A percentile compares a stretch with the other conserved stretches of the same genome.
These are phyloP conservation scores for human (Homo sapiens) DNA, from an alignment of 2,113 vertebrate genomes.

Conservation along the genomic window GRCh38 chr2:181901001-181901500, in stretches of 20 bases:
- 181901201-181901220: not conserved
- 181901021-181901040: not conserved
- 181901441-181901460: not conserved
- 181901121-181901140: not conserved
- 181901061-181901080: conserved; percentile 18
- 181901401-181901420: not conserved
- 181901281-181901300: conserved; percentile 10
- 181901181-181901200: not conserved
- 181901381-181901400: not conserved
- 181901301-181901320: not conserved
- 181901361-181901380: not conserved
- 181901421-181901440: conserved; percentile 6
- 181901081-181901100: not conserved
- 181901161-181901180: conserved; percentile 30
- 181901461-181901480: not conserved
- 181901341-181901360: not conserved
- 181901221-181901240: conserved; percentile 24
- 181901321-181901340: not conserved
- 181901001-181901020: not conserved
- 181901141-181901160: not conserved
- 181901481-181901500: not conserved
- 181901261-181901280: not conserved
- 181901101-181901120: not conserved
- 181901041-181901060: not conserved
- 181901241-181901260: not conserved